Conservation (phyloP, 1,140 invertebrate species). For the Centruroides sculpturatus region DNA sequence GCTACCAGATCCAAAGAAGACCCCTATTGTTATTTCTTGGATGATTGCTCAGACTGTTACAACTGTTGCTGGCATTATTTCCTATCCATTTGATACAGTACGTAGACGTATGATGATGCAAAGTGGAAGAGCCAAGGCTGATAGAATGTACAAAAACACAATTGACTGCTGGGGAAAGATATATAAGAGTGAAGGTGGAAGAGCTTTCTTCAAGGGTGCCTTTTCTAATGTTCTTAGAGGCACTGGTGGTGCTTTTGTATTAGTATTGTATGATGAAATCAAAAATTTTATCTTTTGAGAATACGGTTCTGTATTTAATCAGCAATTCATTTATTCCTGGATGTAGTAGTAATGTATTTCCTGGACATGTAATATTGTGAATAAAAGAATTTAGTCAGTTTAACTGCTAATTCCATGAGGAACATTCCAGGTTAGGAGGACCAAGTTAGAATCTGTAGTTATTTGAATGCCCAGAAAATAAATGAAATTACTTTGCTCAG, state of each 20-base stretch:
- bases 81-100: conserved; percentile 90
- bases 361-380: too few species aligned
- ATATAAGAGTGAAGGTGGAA: conserved; percentile 48
- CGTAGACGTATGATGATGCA: conserved; percentile 89
- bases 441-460: too few species aligned
- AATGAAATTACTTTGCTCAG: too few species aligned
- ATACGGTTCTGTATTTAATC: background rate
- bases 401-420: too few species aligned
- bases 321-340: too few species aligned
- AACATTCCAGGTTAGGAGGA: too few species aligned
- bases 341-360: too few species aligned
- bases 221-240: conserved; percentile 64
- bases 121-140: conserved; percentile 52
- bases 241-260: conserved; percentile 61
- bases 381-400: too few species aligned
- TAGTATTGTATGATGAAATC: conserved; percentile 63
- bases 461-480: too few species aligned
- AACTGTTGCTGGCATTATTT: conserved; percentile 70
- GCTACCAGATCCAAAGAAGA: conserved; percentile 67
- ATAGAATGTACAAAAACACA: conserved; percentile 68
- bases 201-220: conserved; percentile 70
- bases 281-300: conserved; percentile 34
- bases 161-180: conserved; percentile 68
- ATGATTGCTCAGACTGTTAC: conserved; percentile 73
- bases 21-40: conserved; percentile 70